phyloP scores from a whole-genome alignment of 2,888 invertebrate species.

The Nomada hirtipes region DNA sequence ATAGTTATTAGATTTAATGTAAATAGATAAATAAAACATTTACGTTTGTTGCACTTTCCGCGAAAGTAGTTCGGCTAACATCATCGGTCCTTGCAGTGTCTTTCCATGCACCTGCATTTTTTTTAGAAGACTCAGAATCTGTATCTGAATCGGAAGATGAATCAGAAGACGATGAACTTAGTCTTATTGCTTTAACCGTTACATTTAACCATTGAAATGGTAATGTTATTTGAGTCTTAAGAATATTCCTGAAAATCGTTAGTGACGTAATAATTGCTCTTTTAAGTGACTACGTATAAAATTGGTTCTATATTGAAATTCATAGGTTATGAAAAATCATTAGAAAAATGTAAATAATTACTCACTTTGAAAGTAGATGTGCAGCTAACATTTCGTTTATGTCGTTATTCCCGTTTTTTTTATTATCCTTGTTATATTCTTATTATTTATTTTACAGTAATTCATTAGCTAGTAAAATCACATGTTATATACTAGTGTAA shows the following conservation, averaged over 20 bases:
- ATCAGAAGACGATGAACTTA: slow-evolving; percentile 63
- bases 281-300: background rate
- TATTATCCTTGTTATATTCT: background rate
- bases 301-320: background rate
- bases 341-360: background rate
- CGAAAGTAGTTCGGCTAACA: background rate
- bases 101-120: background rate
- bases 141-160: slow-evolving; percentile 60
- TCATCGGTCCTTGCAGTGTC: background rate
- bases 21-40: background rate
- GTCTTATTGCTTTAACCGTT: slow-evolving; percentile 49
- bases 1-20: background rate
- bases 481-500: background rate
- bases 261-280: slow-evolving; percentile 4
- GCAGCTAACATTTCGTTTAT: slow-evolving; percentile 45
- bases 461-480: background rate
- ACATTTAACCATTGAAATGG: slow-evolving; percentile 60
- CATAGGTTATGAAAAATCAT: background rate
- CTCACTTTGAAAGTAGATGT: slow-evolving; percentile 49
- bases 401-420: background rate
- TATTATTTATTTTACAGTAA: background rate
- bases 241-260: slow-evolving; percentile 58
- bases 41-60: slow-evolving; percentile 42
- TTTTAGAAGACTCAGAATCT: slow-evolving; percentile 7
- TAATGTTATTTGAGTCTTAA: slow-evolving; percentile 44